phyloP scores from a whole-genome alignment of 2,888 invertebrate species.

The Scrobipalpa costella region DNA sequence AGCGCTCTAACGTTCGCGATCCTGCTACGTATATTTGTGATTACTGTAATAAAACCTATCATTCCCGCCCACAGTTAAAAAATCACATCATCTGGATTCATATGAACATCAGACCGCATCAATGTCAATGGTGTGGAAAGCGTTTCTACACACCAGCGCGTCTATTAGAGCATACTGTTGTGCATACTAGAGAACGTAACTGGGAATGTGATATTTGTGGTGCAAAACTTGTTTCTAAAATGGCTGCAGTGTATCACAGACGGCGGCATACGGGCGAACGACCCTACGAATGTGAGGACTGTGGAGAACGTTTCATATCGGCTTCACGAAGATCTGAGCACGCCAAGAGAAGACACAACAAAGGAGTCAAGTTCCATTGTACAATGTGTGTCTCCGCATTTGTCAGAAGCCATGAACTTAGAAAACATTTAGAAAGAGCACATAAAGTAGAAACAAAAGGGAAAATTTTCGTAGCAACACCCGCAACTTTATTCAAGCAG shows the following conservation, averaged over 20 bases:
- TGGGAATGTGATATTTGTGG: constrained; percentile 79
- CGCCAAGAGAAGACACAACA: constrained; percentile 66
- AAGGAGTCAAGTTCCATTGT: constrained; percentile 56
- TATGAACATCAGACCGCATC: constrained; percentile 70
- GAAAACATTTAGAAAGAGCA: constrained; percentile 56
- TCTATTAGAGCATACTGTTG: constrained; percentile 75
- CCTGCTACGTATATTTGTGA: constrained; percentile 68
- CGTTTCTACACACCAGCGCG: constrained; percentile 76
- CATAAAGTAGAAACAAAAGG: constrained; percentile 39
- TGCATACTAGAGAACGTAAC: constrained; percentile 76
- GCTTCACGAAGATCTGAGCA: constrained; percentile 69
- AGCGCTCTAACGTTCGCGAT: constrained; percentile 65
- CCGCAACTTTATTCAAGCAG: not conserved
- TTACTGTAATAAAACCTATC: constrained; percentile 64
- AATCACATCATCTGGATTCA: constrained; percentile 77
- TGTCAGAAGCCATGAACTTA: constrained; percentile 59
- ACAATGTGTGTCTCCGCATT: constrained; percentile 54
- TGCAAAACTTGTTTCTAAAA: constrained; percentile 67
- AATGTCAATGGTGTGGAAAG: constrained; percentile 77
- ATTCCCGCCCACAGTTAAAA: constrained; percentile 64
- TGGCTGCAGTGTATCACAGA: constrained; percentile 73
- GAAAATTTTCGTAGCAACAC: not conserved
- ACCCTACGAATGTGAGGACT: constrained; percentile 69
- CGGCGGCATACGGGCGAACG: constrained; percentile 72
- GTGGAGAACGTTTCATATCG: constrained; percentile 68